Percentiles rank a stretch among this genome's conserved stretches.
Evolutionary conservation across 30 jellyfish, hydroid and myxozoan species (phyloP).

Genomic region (Chironex yamaguchii): DNA sequence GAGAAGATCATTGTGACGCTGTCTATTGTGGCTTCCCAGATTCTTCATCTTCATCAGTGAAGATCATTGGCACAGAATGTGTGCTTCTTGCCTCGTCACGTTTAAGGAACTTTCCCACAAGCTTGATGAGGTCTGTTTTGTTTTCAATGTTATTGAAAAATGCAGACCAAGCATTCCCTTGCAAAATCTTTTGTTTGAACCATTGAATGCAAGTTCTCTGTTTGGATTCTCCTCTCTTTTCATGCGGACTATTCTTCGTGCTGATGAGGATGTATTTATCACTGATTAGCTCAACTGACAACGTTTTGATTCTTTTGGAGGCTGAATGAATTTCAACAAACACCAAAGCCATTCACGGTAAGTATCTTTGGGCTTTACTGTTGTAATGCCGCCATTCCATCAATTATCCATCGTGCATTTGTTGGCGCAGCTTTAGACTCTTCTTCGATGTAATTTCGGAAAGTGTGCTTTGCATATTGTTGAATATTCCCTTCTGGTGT

Average conservation of each 20-base stretch:
- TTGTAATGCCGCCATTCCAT: constrained; percentile 4
- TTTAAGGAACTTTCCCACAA: background rate
- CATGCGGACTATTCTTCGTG: constrained; percentile 9
- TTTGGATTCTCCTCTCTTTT: constrained; percentile 10
- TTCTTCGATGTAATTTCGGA: constrained; percentile 3
- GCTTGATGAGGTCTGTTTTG: background rate
- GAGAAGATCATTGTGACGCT: background rate
- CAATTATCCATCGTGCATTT: constrained; percentile 31
- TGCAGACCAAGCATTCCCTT: constrained; percentile 18
- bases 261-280: background rate
- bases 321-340: background rate
- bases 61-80: background rate
- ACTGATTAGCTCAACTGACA: constrained; percentile 1
- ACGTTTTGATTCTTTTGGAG: background rate
- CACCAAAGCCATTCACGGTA: background rate
- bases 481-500: constrained; percentile 7
- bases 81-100: background rate
- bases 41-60: background rate
- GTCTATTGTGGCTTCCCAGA: background rate
- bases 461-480: background rate
- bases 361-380: background rate
- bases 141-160: constrained; percentile 1
- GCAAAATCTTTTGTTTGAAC: constrained; percentile 30
- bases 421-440: constrained; percentile 1
- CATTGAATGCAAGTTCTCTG: constrained; percentile 16